These are phyloP conservation scores for Cryptosula pallasiana DNA, from an alignment of 2,888 invertebrate species.

Conservation along the genomic window DNA sequence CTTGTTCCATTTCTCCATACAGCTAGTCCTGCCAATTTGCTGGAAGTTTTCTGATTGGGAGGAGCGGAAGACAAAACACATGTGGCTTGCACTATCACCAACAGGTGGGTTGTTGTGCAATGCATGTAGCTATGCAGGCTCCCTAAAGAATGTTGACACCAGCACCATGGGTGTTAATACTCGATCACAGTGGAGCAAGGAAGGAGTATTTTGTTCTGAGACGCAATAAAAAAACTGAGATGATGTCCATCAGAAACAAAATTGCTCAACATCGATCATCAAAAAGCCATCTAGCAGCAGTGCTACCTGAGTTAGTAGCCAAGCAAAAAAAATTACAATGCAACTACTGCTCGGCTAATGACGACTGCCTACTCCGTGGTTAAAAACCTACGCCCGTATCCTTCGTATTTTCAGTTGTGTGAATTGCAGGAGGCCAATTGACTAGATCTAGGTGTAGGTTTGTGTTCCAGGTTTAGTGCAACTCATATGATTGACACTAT, in stretches of 20 bases:
- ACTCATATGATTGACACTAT: neutral
- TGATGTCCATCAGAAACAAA: neutral
- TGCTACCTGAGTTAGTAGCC: neutral
- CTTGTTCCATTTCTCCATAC: too few relatives aligned
- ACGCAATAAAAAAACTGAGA: neutral
- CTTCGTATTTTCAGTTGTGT: neutral
- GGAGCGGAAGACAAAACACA: too few relatives aligned
- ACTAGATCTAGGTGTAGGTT: neutral
- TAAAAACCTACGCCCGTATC: neutral
- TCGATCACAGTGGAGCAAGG: neutral
- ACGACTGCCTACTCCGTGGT: neutral
- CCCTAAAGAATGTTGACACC: neutral
- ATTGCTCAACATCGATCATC: neutral
- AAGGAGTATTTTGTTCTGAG: neutral
- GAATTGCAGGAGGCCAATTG: slow-evolving; percentile 7
- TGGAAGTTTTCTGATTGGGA: too few relatives aligned
- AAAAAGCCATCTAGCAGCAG: neutral
- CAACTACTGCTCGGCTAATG: slow-evolving; percentile 10
- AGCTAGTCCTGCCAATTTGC: too few relatives aligned
- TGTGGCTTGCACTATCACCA: too few relatives aligned
- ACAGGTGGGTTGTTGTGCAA: neutral
- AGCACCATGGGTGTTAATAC: neutral
- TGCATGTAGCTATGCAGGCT: neutral
- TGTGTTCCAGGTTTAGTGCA: slow-evolving; percentile 7
- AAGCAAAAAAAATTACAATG: neutral